Evolutionary conservation across 2,888 invertebrate species (phyloP), one percentile per base, ranked within the genome.

Genomic region (Pomacea canaliculata): DNA sequence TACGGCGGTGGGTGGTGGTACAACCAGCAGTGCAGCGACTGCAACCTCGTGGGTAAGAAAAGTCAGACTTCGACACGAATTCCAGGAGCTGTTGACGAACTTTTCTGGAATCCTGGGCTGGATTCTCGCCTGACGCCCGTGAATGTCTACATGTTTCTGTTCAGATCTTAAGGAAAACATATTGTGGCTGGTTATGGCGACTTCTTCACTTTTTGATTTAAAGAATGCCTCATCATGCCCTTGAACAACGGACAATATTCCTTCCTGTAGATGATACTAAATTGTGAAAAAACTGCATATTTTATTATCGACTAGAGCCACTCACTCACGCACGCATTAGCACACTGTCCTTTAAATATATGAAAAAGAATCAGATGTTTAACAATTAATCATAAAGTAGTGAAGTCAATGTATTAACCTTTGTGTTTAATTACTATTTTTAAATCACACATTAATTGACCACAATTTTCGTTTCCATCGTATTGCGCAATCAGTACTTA

Each of bases 1-100:
- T 62, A 69, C 18, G 74, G 69, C 16, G 74, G 68, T 10, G 74
- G 74, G 19, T 74, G 74, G 74, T 74, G 74, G 74, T 76, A 69
- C 60, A 56, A n/a, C 48, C 12, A 12, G 3, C n/a, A 65, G 18
- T 69, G 74, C 62, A 69, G 74, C 69, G 59, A 62, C 23, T 74
- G 74, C 46, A 74, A 74, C 74, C 69, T 74, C 49, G 49, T 74
- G 62, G 74, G 74, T 3, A 19, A 68, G 63, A 60, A 62, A 8
- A 67, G 69, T 60, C n/a, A 13, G 27, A 5, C 49, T 59, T n/a
- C 49, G 23, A 68, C 69, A 9, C 74, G 74, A 4, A 23, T 62
- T 7, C 60, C 74, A 37, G 74, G 74, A 27, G 68, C 69, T 13
- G 68, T 74, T n/a, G 51, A 60, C 27, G 74, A 69, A 48, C 56